Conservation (phyloP, 1,140 invertebrate species). For the Diorhabda sublineata region DNA sequence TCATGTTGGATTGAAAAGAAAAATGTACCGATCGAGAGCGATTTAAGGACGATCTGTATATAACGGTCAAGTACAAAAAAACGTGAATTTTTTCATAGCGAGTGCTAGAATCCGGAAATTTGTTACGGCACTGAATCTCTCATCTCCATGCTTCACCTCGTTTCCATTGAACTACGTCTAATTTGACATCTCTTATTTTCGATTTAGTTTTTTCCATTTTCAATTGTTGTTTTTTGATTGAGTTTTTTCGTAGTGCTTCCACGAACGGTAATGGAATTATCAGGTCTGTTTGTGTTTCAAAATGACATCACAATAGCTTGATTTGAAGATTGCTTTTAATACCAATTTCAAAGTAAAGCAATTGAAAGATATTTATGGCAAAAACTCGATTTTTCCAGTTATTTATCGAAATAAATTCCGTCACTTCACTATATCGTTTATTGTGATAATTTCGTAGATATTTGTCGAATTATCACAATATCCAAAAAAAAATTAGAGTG, state of each 20-base stretch:
- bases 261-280: conserved; percentile 1
- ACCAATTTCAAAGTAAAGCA: background rate
- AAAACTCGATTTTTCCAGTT: too few relatives aligned
- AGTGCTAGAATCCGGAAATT: too few relatives aligned
- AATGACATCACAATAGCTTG: background rate
- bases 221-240: conserved; percentile 9
- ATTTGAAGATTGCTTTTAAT: background rate
- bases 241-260: conserved; percentile 1
- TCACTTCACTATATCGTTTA: too few relatives aligned
- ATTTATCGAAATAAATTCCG: too few relatives aligned
- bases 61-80: too few relatives aligned
- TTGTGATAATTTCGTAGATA: too few relatives aligned
- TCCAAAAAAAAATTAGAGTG: too few relatives aligned
- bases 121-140: conserved; percentile 5
- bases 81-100: too few relatives aligned
- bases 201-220: conserved; percentile 23
- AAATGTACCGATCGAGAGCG: too few relatives aligned
- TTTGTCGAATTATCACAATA: too few relatives aligned
- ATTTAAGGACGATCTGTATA: too few relatives aligned
- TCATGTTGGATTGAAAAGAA: too few relatives aligned
- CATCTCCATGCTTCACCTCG: background rate
- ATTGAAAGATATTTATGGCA: background rate
- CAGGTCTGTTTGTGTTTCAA: background rate
- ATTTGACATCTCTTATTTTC: conserved; percentile 34
- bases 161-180: conserved; percentile 27